phyloP scores from a whole-genome alignment of 2,797 vertebrate species.

The Parauchenoglanis ngamensis region DNA sequence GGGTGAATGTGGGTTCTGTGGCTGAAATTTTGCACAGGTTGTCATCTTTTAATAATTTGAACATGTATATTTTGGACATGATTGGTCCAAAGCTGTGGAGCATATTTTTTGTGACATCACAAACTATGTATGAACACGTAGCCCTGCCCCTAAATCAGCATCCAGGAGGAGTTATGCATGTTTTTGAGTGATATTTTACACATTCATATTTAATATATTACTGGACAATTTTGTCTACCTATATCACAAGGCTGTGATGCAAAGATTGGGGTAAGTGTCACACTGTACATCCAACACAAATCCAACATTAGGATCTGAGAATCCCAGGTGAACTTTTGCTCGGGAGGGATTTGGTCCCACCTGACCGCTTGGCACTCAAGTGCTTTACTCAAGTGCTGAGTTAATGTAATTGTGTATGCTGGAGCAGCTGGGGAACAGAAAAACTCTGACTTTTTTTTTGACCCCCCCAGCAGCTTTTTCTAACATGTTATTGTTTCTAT shows the following conservation, averaged over 20 bases:
- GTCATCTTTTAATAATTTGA: neutral
- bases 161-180: neutral
- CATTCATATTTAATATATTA: neutral
- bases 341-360: conserved; percentile 13
- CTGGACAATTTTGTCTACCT: too few species aligned
- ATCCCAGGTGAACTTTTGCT: conserved; percentile 24
- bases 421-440: conserved; percentile 18
- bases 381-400: conserved; percentile 45
- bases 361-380: conserved; percentile 30
- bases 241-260: neutral
- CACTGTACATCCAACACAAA: neutral
- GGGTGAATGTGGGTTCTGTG: neutral
- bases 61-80: neutral
- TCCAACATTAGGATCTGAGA: conserved; percentile 8
- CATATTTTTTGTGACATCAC: neutral
- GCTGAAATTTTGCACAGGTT: neutral
- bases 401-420: conserved; percentile 51
- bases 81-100: neutral
- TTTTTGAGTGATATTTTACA: neutral
- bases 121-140: neutral
- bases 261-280: neutral
- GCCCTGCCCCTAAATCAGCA: neutral
- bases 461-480: neutral
- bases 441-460: neutral
- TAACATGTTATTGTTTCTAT: neutral